Percentiles rank a stretch among this genome's conserved stretches.
Evolutionary conservation across 1,140 invertebrate species (phyloP).

Genomic region (Drosophila quadrilineata): DNA sequence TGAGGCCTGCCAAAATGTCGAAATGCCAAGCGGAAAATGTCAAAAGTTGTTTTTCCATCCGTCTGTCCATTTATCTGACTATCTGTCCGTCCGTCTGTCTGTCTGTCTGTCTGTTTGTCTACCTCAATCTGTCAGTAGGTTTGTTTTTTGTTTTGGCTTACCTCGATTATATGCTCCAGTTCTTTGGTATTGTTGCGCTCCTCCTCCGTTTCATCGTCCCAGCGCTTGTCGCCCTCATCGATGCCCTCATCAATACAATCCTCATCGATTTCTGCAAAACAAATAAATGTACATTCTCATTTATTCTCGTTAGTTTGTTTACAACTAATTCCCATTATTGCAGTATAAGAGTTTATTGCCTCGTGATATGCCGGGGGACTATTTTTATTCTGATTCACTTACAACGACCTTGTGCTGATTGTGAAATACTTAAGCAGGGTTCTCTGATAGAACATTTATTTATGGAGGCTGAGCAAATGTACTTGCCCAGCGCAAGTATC

Average conservation of each 20-base stretch:
- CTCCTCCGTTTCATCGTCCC: conserved; percentile 84
- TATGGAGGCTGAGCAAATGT: conserved; percentile 5
- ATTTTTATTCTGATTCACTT: conserved; percentile 21
- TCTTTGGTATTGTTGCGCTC: conserved; percentile 79
- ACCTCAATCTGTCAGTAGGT: background rate
- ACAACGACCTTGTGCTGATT: conserved; percentile 15
- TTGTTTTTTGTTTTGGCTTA: conserved; percentile 33
- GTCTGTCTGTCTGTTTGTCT: background rate
- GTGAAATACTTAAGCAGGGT: background rate
- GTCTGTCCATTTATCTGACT: background rate
- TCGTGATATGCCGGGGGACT: background rate
- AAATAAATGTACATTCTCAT: background rate
- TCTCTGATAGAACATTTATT: conserved; percentile 11
- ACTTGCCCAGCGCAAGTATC: too few species aligned
- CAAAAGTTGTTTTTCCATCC: conserved; percentile 21
- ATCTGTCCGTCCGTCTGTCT: background rate
- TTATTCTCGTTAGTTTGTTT: conserved; percentile 1
- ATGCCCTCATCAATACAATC: conserved; percentile 95
- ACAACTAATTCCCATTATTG: conserved; percentile 7
- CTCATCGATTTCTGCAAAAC: conserved; percentile 88
- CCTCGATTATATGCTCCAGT: conserved; percentile 80
- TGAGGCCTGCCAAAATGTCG: conserved; percentile 31
- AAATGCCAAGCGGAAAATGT: conserved; percentile 36
- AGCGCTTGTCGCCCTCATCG: conserved; percentile 83
- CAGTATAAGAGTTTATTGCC: background rate